Conservation (phyloP, 2,113 vertebrate genomes). For the Atherinomorus stipes region DNA sequence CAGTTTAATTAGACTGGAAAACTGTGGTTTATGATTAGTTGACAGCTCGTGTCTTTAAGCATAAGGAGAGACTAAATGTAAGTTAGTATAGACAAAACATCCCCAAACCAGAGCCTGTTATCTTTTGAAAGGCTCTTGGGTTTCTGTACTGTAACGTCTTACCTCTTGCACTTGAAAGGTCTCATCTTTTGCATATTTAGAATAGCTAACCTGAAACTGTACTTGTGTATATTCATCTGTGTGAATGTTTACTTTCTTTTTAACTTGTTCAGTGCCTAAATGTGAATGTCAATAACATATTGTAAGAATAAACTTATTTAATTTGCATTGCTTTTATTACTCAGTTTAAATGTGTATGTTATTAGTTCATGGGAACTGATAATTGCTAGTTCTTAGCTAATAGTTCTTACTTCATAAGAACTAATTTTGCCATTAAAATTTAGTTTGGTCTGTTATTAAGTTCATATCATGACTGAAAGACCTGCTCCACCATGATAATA, state of each 20-base stretch:
- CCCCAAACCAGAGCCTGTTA: conserved; percentile 49
- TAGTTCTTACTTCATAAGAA: too few relatives aligned
- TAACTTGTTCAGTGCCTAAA: conserved; percentile 57
- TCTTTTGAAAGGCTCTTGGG: conserved; percentile 23
- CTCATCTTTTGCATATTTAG: conserved; percentile 56
- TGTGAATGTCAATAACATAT: conserved; percentile 59
- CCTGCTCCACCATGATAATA: conserved; percentile 57
- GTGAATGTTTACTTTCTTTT: conserved; percentile 41
- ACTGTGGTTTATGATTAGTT: conserved; percentile 22
- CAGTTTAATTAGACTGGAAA: neutral
- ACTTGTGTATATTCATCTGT: conserved; percentile 59
- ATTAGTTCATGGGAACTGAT: conserved; percentile 32
- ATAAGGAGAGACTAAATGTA: neutral
- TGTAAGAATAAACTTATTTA: conserved; percentile 51
- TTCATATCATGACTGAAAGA: conserved; percentile 35
- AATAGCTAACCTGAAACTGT: conserved; percentile 41
- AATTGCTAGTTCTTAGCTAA: too few relatives aligned
- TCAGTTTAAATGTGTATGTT: conserved; percentile 35
- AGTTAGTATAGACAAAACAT: conserved; percentile 41
- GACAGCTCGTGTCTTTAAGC: neutral
- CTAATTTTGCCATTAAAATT: conserved; percentile 30
- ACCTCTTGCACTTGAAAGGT: conserved; percentile 65
- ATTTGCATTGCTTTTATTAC: conserved; percentile 45
- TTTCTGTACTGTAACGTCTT: conserved; percentile 57
- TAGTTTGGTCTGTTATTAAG: conserved; percentile 24